A percentile compares a stretch with the other conserved stretches of the same genome.
Conservation (phyloP, 2,888 invertebrate species). For the Eurois occulta region DNA sequence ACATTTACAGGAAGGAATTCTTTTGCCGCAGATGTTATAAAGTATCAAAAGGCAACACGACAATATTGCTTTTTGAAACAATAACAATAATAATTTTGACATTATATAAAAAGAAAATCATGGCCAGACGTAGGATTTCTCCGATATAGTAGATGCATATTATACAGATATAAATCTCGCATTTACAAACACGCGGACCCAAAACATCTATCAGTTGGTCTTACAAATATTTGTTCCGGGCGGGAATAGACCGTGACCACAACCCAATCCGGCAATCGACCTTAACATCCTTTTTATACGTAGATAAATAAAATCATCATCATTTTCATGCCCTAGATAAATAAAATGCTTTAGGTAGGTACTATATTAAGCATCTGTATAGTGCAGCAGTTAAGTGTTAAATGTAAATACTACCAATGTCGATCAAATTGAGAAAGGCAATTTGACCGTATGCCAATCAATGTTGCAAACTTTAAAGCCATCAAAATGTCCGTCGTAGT, state of each 20-base stretch:
- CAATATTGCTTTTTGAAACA: conserved; percentile 30
- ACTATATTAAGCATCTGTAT: background rate
- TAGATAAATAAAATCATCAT: background rate
- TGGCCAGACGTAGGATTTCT: background rate
- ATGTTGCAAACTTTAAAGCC: conserved; percentile 17
- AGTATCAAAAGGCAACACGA: conserved; percentile 22
- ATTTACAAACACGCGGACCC: conserved; percentile 21
- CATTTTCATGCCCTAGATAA: too few species aligned
- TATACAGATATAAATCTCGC: conserved; percentile 28
- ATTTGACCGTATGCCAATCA: conserved; percentile 27
- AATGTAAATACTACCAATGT: background rate
- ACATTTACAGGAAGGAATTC: conserved; percentile 34
- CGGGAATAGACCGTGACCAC: conserved; percentile 30
- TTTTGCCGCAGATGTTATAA: conserved; percentile 25
- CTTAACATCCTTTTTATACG: conserved; percentile 19
- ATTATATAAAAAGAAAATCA: background rate
- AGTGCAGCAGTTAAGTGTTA: background rate
- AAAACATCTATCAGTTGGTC: conserved; percentile 5
- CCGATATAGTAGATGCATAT: background rate
- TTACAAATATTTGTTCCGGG: conserved; percentile 38
- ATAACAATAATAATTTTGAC: conserved; percentile 22
- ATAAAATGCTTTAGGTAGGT: background rate
- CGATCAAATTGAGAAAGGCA: background rate
- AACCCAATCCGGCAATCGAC: conserved; percentile 13
- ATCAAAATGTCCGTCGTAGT: conserved; percentile 20